Evolutionary conservation across 2,113 vertebrate genomes (phyloP).

Genomic region (Arizona elegans): DNA sequence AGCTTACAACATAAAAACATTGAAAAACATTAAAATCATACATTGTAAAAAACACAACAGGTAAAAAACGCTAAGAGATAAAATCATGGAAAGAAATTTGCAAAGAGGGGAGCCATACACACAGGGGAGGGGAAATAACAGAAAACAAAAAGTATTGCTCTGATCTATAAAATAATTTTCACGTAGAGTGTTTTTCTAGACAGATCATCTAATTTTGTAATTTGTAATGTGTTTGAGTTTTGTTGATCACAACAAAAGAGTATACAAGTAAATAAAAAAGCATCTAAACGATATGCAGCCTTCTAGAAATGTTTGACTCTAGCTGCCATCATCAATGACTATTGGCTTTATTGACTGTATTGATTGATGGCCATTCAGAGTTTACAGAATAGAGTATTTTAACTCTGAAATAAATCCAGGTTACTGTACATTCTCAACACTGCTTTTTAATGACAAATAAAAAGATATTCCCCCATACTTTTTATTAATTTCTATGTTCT

Average conservation of each 20-base stretch:
- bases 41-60: no score
- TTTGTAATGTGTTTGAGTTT: not conserved
- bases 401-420: not conserved
- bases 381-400: not conserved
- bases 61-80: no score
- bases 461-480: not conserved
- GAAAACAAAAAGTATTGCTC: not conserved
- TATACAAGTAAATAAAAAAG: not conserved
- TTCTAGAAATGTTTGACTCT: not conserved
- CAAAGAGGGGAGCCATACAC: no score
- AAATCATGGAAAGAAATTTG: no score
- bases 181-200: not conserved
- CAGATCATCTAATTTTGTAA: not conserved
- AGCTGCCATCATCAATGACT: not conserved
- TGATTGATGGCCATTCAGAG: not conserved
- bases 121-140: not conserved
- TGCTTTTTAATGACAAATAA: not conserved
- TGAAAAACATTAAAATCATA: no score
- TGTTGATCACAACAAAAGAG: not conserved
- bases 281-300: not conserved
- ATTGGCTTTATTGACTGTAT: not conserved
- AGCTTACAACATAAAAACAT: no score
- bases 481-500: not conserved
- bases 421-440: not conserved
- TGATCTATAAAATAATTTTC: constrained; percentile 25